Conservation (phyloP, 2,888 invertebrate species). For the Stenodera caucasica region DNA sequence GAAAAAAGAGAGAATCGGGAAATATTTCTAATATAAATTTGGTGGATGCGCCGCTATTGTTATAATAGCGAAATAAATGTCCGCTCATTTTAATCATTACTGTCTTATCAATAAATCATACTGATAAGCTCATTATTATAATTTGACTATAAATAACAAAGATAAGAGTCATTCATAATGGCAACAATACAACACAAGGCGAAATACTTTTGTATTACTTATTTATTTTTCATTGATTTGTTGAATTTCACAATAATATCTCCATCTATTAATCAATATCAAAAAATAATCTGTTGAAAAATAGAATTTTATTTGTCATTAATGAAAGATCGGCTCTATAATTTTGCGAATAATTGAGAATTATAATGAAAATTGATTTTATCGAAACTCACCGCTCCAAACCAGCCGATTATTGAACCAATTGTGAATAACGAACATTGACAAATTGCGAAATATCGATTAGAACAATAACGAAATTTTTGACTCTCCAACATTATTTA, state of each 20-base stretch:
- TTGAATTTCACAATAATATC: no score
- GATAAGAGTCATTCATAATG: no score
- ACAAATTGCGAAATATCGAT: not conserved
- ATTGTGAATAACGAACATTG: not conserved
- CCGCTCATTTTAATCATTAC: not conserved
- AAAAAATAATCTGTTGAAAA: no score
- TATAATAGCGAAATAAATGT: not conserved
- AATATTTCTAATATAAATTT: no score
- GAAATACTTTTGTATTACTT: no score
- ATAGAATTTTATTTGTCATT: no score
- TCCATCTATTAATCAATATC: no score
- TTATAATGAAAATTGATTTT: not conserved
- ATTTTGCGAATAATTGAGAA: no score
- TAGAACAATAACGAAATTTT: not conserved
- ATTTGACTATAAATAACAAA: not conserved
- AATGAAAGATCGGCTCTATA: no score
- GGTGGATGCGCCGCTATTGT: not conserved
- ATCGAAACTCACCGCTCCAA: conserved; percentile 13
- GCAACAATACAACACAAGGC: no score
- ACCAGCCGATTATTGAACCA: conserved; percentile 10
- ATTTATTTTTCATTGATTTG: no score
- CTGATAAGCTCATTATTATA: not conserved
- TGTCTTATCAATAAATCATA: not conserved
- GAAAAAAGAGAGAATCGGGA: no score
- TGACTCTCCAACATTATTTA: not conserved